Base-by-base conservation (phyloP, 2,888 invertebrate species). In the Cryptocephalus moraei region DNA sequence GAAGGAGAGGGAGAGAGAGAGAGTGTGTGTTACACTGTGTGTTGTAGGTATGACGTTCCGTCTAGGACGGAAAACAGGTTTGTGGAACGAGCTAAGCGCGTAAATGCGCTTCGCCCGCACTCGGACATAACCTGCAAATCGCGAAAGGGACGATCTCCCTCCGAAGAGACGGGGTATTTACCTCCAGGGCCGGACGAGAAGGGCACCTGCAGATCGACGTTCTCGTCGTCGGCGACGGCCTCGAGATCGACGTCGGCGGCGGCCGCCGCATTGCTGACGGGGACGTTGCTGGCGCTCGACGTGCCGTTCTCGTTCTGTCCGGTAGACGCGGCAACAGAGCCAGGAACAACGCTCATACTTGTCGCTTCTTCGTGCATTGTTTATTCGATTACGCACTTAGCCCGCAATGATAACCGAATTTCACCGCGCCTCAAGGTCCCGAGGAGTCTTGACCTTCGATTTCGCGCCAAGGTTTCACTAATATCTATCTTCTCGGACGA, bases 351-450 rank as follows among this genome's bases (percentile, higher is more conserved):
- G 74, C 78, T 79, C 75, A 79, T 78, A 76, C 78, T 79, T 68
- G 79, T 76, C 75, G 80, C 78, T 74, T 80, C 80, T 77, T 81
- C 80, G 75, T 81, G 79, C 81, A 81, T 81, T 73, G 71, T 72
- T 69, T 67, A 68, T 66, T 60, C 62, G 62, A 73, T 73, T 67
- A 65, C 61, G 60, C 67, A 67, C 67, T 62, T 61, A 63, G 63
- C 62, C 62, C 63, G 64, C 56, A 63, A 66, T 69, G 70, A 68
- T 68, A 66, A 67, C 65, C 61, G 60, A 59, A 61, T 70, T 72
- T 68, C n/a, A 69, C 66, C 67, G 64, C 64, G 66, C 61, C 63
- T 60, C 66, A 62, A 69, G 68, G 70, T 69, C 67, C 68, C 62
- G 60, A 64, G 63, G 64, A 69, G 70, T 69, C 67, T 67, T 66